Evolutionary conservation across 1,140 invertebrate genomes (phyloP).

Genomic region (Solenopsis invicta): DNA sequence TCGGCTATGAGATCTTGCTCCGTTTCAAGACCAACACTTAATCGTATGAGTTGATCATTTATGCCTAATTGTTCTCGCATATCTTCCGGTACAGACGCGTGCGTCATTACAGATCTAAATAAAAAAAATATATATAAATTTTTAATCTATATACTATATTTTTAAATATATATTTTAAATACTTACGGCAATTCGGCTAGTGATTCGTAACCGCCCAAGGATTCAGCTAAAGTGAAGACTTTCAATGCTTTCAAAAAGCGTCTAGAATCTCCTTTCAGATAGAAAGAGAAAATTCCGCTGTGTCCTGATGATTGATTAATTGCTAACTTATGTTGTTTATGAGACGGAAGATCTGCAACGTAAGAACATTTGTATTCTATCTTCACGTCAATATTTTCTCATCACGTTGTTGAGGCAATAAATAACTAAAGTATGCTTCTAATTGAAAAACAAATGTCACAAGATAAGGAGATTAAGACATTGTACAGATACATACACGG

Average conservation of each 20-base stretch:
- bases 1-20: conserved; percentile 95
- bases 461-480: conserved; percentile 18
- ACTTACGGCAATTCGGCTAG: conserved; percentile 95
- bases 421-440: neutral
- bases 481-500: conserved; percentile 88
- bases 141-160: too few relatives aligned
- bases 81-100: conserved; percentile 92
- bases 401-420: neutral
- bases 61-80: conserved; percentile 93
- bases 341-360: conserved; percentile 92
- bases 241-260: conserved; percentile 93
- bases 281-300: conserved; percentile 97
- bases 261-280: conserved; percentile 93
- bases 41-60: conserved; percentile 94
- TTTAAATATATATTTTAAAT: conserved; percentile 8
- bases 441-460: neutral
- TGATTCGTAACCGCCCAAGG: conserved; percentile 98
- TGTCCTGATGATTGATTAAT: conserved; percentile 95
- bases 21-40: conserved; percentile 97
- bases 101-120: conserved; percentile 91
- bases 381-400: neutral
- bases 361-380: conserved; percentile 38
- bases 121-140: neutral
- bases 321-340: conserved; percentile 96
- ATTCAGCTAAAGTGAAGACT: conserved; percentile 97